These are phyloP conservation scores for Subanguina moxae DNA, from an alignment of 1,140 invertebrate species.

Conservation along the genomic window DNA sequence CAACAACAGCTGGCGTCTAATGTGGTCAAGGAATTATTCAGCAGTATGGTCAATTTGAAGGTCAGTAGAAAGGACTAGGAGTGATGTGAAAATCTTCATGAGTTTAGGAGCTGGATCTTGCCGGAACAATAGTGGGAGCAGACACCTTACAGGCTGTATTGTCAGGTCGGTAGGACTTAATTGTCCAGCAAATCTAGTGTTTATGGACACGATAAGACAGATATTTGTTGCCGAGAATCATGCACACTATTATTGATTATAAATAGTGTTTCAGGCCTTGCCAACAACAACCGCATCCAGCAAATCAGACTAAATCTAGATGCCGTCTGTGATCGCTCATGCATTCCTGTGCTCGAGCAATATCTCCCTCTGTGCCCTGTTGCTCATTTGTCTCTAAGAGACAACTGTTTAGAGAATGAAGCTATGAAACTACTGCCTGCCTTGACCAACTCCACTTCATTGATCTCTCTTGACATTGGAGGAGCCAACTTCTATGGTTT, in stretches of 20 bases:
- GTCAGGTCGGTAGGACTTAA: slow-evolving; percentile 16
- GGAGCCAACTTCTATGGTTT: slow-evolving; percentile 48
- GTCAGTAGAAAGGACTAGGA: not conserved
- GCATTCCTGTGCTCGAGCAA: slow-evolving; percentile 41
- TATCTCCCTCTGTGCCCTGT: slow-evolving; percentile 38
- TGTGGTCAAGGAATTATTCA: slow-evolving; percentile 40
- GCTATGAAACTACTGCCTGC: slow-evolving; percentile 19
- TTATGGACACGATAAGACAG: too few species aligned
- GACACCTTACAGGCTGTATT: slow-evolving; percentile 52
- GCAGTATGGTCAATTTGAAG: slow-evolving; percentile 36
- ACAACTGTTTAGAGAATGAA: slow-evolving; percentile 50
- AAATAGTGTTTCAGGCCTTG: slow-evolving; percentile 33
- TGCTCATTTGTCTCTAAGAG: slow-evolving; percentile 44
- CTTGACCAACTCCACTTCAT: not conserved
- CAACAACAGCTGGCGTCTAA: slow-evolving; percentile 21
- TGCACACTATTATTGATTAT: too few species aligned
- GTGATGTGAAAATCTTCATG: too few species aligned
- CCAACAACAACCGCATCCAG: slow-evolving; percentile 31
- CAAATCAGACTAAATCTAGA: slow-evolving; percentile 22
- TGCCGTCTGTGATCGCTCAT: slow-evolving; percentile 22
- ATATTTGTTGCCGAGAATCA: too few species aligned
- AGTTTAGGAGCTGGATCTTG: slow-evolving; percentile 23
- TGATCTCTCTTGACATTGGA: slow-evolving; percentile 48
- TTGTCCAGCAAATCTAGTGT: not conserved
- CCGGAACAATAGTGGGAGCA: slow-evolving; percentile 39